Percentiles rank a stretch among this genome's conserved stretches.
Conservation (phyloP, 1,140 invertebrate genomes). For the Euschistus heros region DNA sequence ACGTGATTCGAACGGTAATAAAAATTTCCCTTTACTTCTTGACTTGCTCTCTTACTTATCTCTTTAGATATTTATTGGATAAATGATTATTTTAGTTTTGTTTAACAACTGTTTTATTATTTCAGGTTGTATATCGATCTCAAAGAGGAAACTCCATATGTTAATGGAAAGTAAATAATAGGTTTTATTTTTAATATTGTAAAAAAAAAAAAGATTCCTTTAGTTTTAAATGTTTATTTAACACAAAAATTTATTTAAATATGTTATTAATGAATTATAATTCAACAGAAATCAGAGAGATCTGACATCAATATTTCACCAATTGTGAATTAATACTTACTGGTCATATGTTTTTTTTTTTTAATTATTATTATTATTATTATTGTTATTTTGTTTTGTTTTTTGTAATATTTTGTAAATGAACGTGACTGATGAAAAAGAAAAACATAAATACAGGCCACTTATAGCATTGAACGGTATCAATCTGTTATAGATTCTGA, state of each 20-base stretch:
- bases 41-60: too few relatives aligned
- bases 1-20: too few relatives aligned
- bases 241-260: conserved; percentile 1
- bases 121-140: conserved; percentile 11
- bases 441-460: conserved; percentile 1
- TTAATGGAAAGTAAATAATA: conserved; percentile 8
- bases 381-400: conserved; percentile 7
- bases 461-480: conserved; percentile 10
- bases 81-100: background rate
- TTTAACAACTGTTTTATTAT: background rate
- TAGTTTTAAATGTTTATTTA: conserved; percentile 11
- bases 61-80: background rate
- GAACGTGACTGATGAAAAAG: conserved; percentile 5
- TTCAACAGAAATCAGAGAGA: background rate
- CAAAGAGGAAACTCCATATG: background rate
- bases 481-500: too few relatives aligned
- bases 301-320: too few relatives aligned
- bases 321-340: background rate
- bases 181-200: conserved; percentile 4
- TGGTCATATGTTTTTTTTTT: conserved; percentile 4
- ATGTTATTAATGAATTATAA: background rate
- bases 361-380: background rate
- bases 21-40: too few relatives aligned
- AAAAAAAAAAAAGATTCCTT: conserved; percentile 13
- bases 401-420: conserved; percentile 6